Base-by-base conservation (phyloP, 2,113 vertebrate species). In the Saccopteryx leptura region DNA sequence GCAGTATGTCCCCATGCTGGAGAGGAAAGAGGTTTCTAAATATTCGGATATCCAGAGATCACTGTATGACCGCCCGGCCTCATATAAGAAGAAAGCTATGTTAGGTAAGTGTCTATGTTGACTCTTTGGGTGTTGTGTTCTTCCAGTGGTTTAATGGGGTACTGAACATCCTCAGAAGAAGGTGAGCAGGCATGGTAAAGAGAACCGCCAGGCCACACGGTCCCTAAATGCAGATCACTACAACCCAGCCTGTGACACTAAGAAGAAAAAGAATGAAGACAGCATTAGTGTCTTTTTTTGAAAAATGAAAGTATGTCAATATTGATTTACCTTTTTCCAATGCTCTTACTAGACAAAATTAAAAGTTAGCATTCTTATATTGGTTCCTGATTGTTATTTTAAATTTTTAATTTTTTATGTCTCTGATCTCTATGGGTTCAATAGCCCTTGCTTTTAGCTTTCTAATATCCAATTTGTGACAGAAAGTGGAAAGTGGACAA, bases 1-100 rank as follows among this genome's bases (percentile, higher is more conserved):
- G 56, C 99, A 99, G 96, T 99, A 99, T 0, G 99, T 99, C 56
- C 99, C 99, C 63, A 99, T 99, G 99, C 98, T 99, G 97, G 99
- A 99, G 98, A 99, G 99, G 97, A 99, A 98, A 94, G 99, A 99
- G 28, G 96, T 98, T 56, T 99, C 99, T 13, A 99, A 99, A 75
- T 99, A 99, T 96, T 99, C 99, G 0, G 99, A 99, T 97, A 99
- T 99, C 96, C 99, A 99, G 97, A 98, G 98, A 71, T 99, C 99
- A 0, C 98, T 99, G 94, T 99, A 99, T 7, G 99, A 99, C 94
- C 99, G 99, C 5, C 99, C 99, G 5, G 99, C 99, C 78, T 99
- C 99, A 0, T 99, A 99, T 58, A 99, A 99, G 98, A 99, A 99
- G 96, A 99, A 99, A 79, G 97, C 98, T n/a, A 80, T 98, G 81